Evolutionary conservation across 2,888 invertebrate genomes (phyloP).

Genomic region (Melanophora roralis): DNA sequence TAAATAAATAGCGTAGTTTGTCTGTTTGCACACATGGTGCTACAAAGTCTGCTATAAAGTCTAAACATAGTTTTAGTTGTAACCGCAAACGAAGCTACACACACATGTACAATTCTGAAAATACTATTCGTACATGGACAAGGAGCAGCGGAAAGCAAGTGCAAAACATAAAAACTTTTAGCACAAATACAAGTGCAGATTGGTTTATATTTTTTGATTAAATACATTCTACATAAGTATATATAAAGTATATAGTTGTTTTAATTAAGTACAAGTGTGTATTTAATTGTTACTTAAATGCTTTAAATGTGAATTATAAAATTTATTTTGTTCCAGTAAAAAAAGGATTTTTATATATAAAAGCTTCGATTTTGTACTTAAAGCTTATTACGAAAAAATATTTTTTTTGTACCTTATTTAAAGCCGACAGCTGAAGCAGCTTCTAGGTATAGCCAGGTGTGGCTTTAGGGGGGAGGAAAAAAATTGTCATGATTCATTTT

Average conservation of each 20-base stretch:
- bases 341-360: neutral
- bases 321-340: no score
- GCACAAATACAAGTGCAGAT: neutral
- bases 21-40: constrained; percentile 19
- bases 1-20: constrained; percentile 7
- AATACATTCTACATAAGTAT: no score
- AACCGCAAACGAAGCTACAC: neutral
- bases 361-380: constrained; percentile 2
- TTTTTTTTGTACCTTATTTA: no score
- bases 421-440: no score
- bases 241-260: constrained; percentile 15
- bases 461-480: no score
- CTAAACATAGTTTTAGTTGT: neutral
- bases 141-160: neutral
- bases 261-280: constrained; percentile 51
- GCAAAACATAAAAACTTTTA: constrained; percentile 3
- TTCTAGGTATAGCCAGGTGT: no score
- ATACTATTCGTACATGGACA: neutral
- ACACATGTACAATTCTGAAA: neutral
- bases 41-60: neutral
- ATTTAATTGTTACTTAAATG: constrained; percentile 51
- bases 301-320: no score
- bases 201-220: no score
- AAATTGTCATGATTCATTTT: no score
- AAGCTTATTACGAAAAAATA: no score